phyloP scores from a whole-genome alignment of 2,113 vertebrate species.

The Cyanoderma ruficeps region DNA sequence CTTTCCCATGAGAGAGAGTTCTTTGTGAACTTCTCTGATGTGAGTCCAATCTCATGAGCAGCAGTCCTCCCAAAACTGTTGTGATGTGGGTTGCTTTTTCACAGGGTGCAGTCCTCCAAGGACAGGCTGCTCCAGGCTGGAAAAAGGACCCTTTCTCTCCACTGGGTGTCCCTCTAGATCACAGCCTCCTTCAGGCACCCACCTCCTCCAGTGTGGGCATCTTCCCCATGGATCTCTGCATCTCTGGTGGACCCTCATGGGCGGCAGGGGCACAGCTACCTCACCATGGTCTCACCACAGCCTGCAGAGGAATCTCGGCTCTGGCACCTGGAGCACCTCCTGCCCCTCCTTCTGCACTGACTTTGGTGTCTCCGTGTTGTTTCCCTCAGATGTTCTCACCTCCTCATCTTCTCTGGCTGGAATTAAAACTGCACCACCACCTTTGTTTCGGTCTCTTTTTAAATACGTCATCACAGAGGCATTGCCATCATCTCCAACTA shows the following conservation, averaged over 20 bases:
- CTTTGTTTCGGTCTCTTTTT: neutral
- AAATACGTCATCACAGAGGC: neutral
- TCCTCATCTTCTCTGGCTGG: neutral
- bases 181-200: neutral
- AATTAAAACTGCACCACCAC: neutral
- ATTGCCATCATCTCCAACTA: no score
- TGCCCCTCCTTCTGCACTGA: neutral
- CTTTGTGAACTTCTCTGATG: neutral
- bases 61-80: neutral
- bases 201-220: rapidly evolving
- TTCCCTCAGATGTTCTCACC: neutral
- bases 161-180: neutral
- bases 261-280: neutral
- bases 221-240: neutral
- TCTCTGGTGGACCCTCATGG: neutral
- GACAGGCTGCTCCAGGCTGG: neutral
- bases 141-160: neutral
- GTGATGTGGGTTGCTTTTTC: no score
- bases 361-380: neutral
- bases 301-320: neutral
- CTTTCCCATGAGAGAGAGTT: neutral
- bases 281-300: neutral
- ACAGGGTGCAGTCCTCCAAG: neutral
- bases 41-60: neutral
- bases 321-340: rapidly evolving